Evolutionary conservation across 2,888 invertebrate genomes (phyloP), one percentile per base, ranked within the genome.

Genomic region (Ectemnius continuus): DNA sequence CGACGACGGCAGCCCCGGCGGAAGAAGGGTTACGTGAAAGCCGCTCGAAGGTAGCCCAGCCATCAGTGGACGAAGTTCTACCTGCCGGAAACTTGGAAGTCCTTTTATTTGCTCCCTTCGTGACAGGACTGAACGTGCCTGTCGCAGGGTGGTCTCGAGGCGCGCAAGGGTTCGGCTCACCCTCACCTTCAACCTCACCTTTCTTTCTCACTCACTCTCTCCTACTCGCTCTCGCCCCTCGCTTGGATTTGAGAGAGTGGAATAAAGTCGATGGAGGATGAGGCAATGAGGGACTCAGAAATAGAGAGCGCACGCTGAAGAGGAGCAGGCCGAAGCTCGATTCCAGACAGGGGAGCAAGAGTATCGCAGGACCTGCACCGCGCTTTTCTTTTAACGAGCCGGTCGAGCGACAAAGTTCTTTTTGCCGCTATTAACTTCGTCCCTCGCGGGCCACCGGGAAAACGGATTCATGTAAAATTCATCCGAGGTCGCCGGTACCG

Each of bases 391-490:
- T 83, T 83, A 83, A 79, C 80, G 77, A 82, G 73, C 76, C 79
- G 78, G 76, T 79, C 77, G 75, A 83, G 78, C 79, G 75, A 77
- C 75, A 76, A 83, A 83, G 77, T 85, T 86, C 84, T 87, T 86
- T 86, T 87, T 81, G 79, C 79, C 63, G 78, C 84, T 81, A 86
- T 87, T 85, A 87, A 86, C 85, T 86, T 80, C 67, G 74, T 72
- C 74, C 78, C 79, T 70, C 70, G 76, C 74, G 78, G 48, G 73
- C 78, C 68, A 66, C 74, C 74, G 80, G 72, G 58, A 46, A 66
- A 73, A 67, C 62, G 81, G 81, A 85, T 88, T 88, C 88, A 88
- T 88, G 88, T 86, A 86, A 88, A 86, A 88, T 87, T 88, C 87
- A 88, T 88, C 80, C 77, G 72, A 79, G 73, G 83, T 84, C 82